Evolutionary conservation across 2,113 vertebrate species (phyloP).

Genomic region (Pyrgilauda ruficollis): DNA sequence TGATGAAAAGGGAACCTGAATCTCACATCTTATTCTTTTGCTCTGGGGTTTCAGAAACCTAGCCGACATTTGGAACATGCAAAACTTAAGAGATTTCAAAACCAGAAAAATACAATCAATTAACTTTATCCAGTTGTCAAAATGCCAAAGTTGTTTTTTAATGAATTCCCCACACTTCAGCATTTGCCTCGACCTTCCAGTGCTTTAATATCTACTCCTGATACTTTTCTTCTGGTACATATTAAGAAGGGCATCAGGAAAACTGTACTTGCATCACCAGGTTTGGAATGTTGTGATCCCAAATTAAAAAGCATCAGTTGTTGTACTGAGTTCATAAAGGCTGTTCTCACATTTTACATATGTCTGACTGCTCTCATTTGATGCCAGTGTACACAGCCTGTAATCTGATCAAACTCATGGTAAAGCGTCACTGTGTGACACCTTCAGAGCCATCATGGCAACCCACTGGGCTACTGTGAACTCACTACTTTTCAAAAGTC

Average conservation of each 20-base stretch:
- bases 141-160: slow-evolving; percentile 33
- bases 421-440: not conserved
- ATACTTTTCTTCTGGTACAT: not conserved
- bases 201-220: not conserved
- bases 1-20: not conserved
- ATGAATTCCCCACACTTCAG: not conserved
- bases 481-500: not conserved
- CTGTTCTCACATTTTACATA: not conserved
- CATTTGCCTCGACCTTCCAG: not conserved
- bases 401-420: not conserved
- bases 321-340: not conserved
- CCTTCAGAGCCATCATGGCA: not conserved
- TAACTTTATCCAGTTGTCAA: slow-evolving; percentile 11
- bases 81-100: slow-evolving; percentile 4
- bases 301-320: not conserved
- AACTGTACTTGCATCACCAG: not conserved
- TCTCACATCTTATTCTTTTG: not conserved
- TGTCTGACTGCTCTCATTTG: not conserved
- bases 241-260: not conserved
- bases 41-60: not conserved
- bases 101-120: not conserved
- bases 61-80: slow-evolving; percentile 9
- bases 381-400: not conserved
- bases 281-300: not conserved
- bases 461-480: not conserved